Conservation (phyloP, 2,888 invertebrate genomes). For the Agrochola macilenta region DNA sequence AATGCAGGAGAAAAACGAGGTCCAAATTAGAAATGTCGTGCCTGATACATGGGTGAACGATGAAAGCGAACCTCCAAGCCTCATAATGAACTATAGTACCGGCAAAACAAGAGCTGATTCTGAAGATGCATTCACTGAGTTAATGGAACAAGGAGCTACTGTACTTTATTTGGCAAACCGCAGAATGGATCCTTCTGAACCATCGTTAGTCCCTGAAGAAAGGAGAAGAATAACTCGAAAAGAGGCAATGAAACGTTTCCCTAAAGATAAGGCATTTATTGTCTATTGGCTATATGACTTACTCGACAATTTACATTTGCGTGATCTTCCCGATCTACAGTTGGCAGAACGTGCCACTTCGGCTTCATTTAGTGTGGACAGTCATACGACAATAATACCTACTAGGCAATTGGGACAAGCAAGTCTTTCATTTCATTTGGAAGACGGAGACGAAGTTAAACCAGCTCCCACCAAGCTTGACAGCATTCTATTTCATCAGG, state of each 20-base stretch:
- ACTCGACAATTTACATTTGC: conserved; percentile 67
- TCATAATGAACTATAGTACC: rapidly evolving
- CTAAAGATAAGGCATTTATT: conserved; percentile 74
- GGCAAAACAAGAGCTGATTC: background rate
- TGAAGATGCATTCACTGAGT: background rate
- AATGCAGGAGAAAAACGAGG: conserved; percentile 80
- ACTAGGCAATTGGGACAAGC: conserved; percentile 34
- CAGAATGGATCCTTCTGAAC: conserved; percentile 64
- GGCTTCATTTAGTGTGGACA: background rate
- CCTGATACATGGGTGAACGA: conserved; percentile 71
- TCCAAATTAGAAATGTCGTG: conserved; percentile 79
- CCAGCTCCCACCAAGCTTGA: conserved; percentile 5
- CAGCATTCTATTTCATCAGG: conserved; percentile 25
- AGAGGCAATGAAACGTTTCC: conserved; percentile 59
- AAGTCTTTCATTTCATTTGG: background rate
- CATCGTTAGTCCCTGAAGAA: conserved; percentile 75
- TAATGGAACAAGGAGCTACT: conserved; percentile 50
- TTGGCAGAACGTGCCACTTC: background rate
- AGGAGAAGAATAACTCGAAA: conserved; percentile 65
- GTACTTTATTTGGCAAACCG: conserved; percentile 63
- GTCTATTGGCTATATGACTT: conserved; percentile 74
- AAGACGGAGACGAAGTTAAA: background rate
- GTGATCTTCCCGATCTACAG: background rate
- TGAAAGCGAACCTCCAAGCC: conserved; percentile 39
- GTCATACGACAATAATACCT: background rate